phyloP scores from a whole-genome alignment of 2,888 invertebrate species.

The Sinelater perroti region DNA sequence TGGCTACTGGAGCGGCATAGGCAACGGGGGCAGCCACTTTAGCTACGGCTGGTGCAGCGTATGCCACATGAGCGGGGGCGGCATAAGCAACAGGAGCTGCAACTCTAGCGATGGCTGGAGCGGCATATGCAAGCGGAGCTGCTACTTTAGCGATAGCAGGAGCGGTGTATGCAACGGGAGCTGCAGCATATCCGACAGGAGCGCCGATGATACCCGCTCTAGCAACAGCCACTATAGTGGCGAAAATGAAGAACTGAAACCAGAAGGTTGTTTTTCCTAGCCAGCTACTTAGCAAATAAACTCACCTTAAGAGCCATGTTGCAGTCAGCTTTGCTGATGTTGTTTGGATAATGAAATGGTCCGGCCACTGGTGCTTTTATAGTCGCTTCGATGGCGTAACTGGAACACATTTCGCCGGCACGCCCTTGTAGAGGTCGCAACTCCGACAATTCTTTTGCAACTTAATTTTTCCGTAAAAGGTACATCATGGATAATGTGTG shows the following conservation, averaged over 20 bases:
- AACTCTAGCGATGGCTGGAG: conserved; percentile 35
- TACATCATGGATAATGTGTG: not conserved
- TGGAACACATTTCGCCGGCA: conserved; percentile 24
- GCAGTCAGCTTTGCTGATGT: conserved; percentile 7
- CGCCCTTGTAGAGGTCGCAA: conserved; percentile 16
- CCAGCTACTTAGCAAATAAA: not conserved
- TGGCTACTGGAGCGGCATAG: conserved; percentile 38
- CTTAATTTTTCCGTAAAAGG: conserved; percentile 8
- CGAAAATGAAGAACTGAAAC: conserved; percentile 37
- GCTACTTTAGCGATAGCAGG: conserved; percentile 46
- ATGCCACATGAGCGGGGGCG: conserved; percentile 40
- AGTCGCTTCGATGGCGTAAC: conserved; percentile 6
- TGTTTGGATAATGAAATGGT: conserved; percentile 16
- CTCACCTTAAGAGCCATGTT: conserved; percentile 35
- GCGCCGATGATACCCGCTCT: conserved; percentile 39
- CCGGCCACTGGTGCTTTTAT: conserved; percentile 16
- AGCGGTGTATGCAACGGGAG: conserved; percentile 36
- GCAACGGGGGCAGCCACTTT: conserved; percentile 41
- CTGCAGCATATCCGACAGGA: conserved; percentile 35
- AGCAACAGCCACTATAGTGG: conserved; percentile 41
- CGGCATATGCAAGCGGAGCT: conserved; percentile 31
- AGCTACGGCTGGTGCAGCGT: conserved; percentile 38
- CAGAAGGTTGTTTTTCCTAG: conserved; percentile 7
- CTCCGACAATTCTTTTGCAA: conserved; percentile 27
- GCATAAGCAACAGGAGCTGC: conserved; percentile 40